Percentiles rank a stretch among this genome's conserved stretches.
phyloP scores from a whole-genome alignment of 2,797 vertebrate species.

The Cottoperca gobio region DNA sequence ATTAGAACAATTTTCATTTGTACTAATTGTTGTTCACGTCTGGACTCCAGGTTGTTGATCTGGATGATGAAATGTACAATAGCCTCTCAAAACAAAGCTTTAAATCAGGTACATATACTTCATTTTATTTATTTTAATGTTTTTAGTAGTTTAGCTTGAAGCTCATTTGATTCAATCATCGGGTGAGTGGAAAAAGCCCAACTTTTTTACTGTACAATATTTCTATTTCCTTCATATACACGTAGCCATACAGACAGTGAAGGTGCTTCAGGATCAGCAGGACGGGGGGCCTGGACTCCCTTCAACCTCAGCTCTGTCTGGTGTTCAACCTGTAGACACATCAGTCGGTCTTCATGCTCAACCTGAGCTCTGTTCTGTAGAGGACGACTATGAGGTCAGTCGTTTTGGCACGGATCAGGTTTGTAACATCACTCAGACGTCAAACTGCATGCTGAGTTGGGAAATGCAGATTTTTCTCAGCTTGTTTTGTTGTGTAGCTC shows the following conservation, averaged over 20 bases:
- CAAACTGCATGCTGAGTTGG: not conserved
- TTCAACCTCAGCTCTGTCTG: not conserved
- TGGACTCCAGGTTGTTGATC: constrained; percentile 46
- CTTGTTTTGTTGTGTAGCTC: not conserved
- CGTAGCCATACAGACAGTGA: constrained; percentile 32
- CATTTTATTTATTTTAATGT: not conserved
- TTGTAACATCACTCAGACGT: not conserved
- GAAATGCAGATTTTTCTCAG: too few species aligned
- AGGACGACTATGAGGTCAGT: constrained; percentile 11
- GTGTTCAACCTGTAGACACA: not conserved
- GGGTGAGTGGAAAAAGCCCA: not conserved
- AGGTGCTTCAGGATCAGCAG: not conserved
- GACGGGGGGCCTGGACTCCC: accelerated
- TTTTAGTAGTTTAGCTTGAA: not conserved
- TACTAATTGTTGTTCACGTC: constrained; percentile 4
- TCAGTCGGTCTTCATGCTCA: not conserved
- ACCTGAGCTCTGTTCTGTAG: not conserved
- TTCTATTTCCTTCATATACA: constrained; percentile 1
- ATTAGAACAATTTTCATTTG: not conserved
- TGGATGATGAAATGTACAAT: constrained; percentile 29
- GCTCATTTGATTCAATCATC: not conserved
- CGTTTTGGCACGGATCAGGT: not conserved
- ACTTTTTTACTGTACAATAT: not conserved
- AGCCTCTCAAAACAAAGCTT: constrained; percentile 44
- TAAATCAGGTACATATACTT: constrained; percentile 21